Base-by-base conservation (phyloP, 2,888 invertebrate species). In the Atethmia centrago region DNA sequence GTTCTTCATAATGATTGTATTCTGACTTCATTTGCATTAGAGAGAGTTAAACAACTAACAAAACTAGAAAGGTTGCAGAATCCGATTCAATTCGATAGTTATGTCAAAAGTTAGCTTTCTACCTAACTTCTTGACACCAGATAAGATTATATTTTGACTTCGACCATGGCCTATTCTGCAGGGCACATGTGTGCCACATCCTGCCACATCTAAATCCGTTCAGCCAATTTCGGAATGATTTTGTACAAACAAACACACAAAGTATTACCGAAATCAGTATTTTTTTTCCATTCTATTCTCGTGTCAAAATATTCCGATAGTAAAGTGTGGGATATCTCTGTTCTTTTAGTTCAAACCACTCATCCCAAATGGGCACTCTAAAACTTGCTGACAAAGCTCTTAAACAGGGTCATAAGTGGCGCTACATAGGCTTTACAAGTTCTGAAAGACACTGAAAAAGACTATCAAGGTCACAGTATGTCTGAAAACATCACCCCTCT, bases 351-450 rank as follows among this genome's bases (percentile, higher is more conserved):
- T 25, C n/a, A 62, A 53, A 25, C 9, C 62, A 19, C 79, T 79
- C 42, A 59, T 66, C 47, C 55, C n/a, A 65, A 80, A 77, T 77
- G 40, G 47, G 9, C 65, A 62, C 79, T 72, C 8, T n/a, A 25
- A 53, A 36, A 71, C 8, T 51, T 47, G 83, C 83, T 80, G 79
- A 82, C 80, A 77, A 61, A 78, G 79, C 79, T 62, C 53, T 59
- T 47, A 12, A 49, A 62, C 42, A 25, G 42, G 21, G 16, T 42
- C 31, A 25, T 19, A 61, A 80, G 72, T 49, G 83, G 59, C 36
- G 8, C 67, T 66, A 49, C 25, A 28, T 28, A 56, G 71, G 21
- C 55, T 49, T 14, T 19, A 65, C 16, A 53, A 53, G 47, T 47
- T 70, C 45, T 8, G 19, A 63, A 75, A 51, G 47, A 10, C 8